Conservation (phyloP, 2,888 invertebrate genomes). For the Xestia ashworthii region DNA sequence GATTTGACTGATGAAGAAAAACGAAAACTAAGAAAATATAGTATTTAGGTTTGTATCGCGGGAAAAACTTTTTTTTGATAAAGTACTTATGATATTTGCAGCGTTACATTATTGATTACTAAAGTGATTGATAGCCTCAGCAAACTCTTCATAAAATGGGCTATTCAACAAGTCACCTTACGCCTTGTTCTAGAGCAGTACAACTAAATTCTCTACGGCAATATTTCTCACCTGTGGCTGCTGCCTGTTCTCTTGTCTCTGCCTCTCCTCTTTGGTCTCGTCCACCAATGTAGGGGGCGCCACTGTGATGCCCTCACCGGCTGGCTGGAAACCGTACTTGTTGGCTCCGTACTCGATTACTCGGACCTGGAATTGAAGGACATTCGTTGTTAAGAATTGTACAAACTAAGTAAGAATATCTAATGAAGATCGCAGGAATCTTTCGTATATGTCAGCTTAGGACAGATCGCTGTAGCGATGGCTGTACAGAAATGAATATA, state of each 20-base stretch:
- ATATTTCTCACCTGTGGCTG: conserved; percentile 41
- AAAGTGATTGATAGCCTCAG: background rate
- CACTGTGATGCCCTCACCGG: conserved; percentile 96
- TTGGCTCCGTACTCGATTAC: conserved; percentile 97
- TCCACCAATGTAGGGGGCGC: conserved; percentile 92
- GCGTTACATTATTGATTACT: no score
- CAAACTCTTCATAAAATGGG: background rate
- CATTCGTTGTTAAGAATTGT: background rate
- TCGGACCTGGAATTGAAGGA: conserved; percentile 84
- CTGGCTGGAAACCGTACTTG: conserved; percentile 96
- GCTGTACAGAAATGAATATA: no score
- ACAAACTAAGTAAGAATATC: background rate
- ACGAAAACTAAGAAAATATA: background rate
- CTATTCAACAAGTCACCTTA: background rate
- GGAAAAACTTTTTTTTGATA: background rate
- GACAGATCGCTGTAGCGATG: background rate
- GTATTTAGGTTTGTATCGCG: background rate
- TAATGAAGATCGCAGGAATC: background rate
- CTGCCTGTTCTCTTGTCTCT: conserved; percentile 45
- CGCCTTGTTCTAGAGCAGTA: background rate
- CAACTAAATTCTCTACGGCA: background rate
- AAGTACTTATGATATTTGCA: background rate
- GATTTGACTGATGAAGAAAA: background rate
- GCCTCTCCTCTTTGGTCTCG: conserved; percentile 80
- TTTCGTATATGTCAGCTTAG: background rate